Conservation (phyloP, 1,140 invertebrate species). For the Trichomalopsis sarcophagae region DNA sequence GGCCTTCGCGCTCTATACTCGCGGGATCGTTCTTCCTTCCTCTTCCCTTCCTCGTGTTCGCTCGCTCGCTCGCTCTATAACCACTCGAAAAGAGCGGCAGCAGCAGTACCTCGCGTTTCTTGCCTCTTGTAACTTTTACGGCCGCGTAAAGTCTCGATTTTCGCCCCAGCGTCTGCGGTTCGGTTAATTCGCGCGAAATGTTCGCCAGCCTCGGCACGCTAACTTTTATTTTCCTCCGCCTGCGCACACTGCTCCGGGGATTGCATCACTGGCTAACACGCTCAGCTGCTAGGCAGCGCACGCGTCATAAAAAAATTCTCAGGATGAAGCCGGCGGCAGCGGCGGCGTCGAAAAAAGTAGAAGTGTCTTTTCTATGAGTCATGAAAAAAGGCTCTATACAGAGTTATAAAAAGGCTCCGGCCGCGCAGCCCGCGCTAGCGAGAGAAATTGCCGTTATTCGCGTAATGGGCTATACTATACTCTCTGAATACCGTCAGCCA, state of each 20-base stretch:
- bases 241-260: not conserved
- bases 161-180: constrained; percentile 56
- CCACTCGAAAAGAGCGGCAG: constrained; percentile 63
- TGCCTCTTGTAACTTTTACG: constrained; percentile 68
- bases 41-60: constrained; percentile 37
- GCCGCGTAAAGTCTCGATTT: constrained; percentile 67
- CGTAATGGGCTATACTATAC: not conserved
- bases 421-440: not conserved
- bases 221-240: constrained; percentile 37
- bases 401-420: not conserved
- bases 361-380: constrained; percentile 1
- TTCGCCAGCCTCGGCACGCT: constrained; percentile 2
- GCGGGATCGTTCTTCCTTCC: constrained; percentile 17
- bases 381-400: not conserved
- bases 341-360: not conserved
- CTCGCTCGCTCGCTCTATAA: constrained; percentile 55
- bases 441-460: constrained; percentile 27
- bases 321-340: not conserved
- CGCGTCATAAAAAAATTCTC: constrained; percentile 22
- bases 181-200: constrained; percentile 64
- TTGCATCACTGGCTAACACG: not conserved
- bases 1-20: constrained; percentile 29
- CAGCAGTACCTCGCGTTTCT: constrained; percentile 54
- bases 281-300: not conserved
- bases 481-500: not conserved